Evolutionary conservation across 64 coral and sea anemone genomes (phyloP).

Genomic region (Orbicella faveolata): DNA sequence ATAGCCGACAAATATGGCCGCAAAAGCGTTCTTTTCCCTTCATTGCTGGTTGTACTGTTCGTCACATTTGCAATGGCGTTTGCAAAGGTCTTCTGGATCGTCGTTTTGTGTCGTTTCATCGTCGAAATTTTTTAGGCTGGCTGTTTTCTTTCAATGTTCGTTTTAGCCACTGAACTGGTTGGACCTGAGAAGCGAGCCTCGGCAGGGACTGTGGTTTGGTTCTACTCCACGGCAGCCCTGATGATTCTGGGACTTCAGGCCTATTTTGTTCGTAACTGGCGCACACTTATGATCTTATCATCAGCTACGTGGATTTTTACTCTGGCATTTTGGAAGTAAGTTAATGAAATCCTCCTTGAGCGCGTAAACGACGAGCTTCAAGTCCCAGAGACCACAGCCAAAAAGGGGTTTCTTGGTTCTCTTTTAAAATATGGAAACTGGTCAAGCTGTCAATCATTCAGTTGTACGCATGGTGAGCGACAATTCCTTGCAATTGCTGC

Average conservation of each 20-base stretch:
- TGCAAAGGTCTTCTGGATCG: conserved; percentile 64
- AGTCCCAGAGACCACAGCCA: no score
- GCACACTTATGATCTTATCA: conserved; percentile 69
- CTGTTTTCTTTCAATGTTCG: no score
- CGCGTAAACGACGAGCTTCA: no score
- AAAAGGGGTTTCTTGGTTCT: no score
- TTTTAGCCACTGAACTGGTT: conserved; percentile 61
- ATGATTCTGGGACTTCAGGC: conserved; percentile 65
- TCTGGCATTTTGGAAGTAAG: conserved; percentile 87
- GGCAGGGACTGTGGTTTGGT: conserved; percentile 69
- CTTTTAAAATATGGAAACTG: no score
- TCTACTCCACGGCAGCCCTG: conserved; percentile 46
- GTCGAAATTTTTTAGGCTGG: conserved; percentile 64
- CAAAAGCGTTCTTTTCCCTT: neutral
- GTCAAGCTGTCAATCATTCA: no score
- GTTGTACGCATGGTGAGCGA: no score
- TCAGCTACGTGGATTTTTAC: conserved; percentile 84
- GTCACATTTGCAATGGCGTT: conserved; percentile 79
- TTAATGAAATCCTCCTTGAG: neutral
- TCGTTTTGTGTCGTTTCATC: conserved; percentile 60
- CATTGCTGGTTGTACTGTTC: conserved; percentile 44
- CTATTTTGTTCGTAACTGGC: conserved; percentile 78
- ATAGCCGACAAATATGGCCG: conserved; percentile 14
- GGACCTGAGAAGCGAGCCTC: conserved; percentile 77
- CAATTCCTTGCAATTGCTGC: no score